Conservation (phyloP, 2,797 vertebrate species). For the Hylomyscus alleni region DNA sequence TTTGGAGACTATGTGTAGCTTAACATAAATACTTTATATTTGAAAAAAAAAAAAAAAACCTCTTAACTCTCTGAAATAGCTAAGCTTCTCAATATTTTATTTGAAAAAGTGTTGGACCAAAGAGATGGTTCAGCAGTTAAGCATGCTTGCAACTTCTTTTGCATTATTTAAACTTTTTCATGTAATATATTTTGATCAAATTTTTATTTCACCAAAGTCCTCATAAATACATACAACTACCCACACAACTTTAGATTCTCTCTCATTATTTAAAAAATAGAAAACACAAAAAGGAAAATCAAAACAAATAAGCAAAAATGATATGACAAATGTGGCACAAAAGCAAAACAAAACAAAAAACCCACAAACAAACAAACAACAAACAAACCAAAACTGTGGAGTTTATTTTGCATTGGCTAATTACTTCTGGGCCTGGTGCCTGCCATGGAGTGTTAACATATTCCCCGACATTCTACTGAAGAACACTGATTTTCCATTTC, state of each 20-base stretch:
- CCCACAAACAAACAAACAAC: not conserved
- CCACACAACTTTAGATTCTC: not conserved
- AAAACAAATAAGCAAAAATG: not conserved
- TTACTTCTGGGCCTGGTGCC: not conserved
- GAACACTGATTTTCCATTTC: not conserved
- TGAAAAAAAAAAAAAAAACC: not conserved
- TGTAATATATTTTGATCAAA: not conserved
- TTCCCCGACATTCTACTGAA: not conserved
- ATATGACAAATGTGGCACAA: too few relatives aligned
- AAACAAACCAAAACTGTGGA: not conserved
- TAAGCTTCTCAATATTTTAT: conserved; percentile 12
- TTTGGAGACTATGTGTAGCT: not conserved
- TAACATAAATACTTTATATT: not conserved
- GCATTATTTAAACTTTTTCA: not conserved
- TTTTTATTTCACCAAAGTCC: not conserved
- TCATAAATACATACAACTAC: not conserved
- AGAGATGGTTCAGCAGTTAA: not conserved
- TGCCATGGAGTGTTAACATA: too few relatives aligned
- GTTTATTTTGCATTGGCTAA: not conserved
- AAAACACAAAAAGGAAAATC: not conserved
- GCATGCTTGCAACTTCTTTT: not conserved
- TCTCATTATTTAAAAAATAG: not conserved
- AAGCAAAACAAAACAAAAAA: not conserved
- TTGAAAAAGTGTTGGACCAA: not conserved
- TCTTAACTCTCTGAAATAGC: not conserved